phyloP scores from a whole-genome alignment of 2,113 vertebrate genomes.

The Prolemur simus region DNA sequence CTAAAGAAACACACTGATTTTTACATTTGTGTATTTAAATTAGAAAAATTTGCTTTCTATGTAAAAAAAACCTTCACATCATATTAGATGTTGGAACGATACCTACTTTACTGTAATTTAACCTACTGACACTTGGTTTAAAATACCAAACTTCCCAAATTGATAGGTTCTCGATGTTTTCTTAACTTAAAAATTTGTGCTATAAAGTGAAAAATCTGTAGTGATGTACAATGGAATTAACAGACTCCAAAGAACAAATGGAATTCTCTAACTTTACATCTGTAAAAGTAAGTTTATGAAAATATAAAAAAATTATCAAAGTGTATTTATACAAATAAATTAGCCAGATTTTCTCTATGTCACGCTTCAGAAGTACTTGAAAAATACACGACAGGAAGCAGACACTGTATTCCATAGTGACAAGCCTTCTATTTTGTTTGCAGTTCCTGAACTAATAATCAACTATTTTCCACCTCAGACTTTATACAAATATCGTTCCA shows the following conservation, averaged over 20 bases:
- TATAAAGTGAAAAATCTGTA: conserved; percentile 61
- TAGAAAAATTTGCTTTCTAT: conserved; percentile 82
- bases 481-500: conserved; percentile 5
- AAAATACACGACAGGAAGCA: conserved; percentile 52
- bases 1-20: conserved; percentile 85
- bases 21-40: conserved; percentile 85
- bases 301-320: conserved; percentile 82
- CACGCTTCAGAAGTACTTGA: conserved; percentile 57
- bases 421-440: neutral
- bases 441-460: neutral
- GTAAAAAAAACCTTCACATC: conserved; percentile 76
- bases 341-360: conserved; percentile 19
- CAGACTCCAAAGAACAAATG: conserved; percentile 68
- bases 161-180: conserved; percentile 24
- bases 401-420: neutral
- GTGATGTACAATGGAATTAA: conserved; percentile 57
- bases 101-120: conserved; percentile 49
- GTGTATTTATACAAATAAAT: conserved; percentile 76
- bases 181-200: conserved; percentile 59
- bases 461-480: neutral
- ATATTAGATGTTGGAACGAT: conserved; percentile 69
- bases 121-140: neutral
- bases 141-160: conserved; percentile 22
- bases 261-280: conserved; percentile 58
- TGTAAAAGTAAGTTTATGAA: conserved; percentile 81